phyloP scores from a whole-genome alignment of 1,140 invertebrate genomes.

The Tetramorium alpestre region DNA sequence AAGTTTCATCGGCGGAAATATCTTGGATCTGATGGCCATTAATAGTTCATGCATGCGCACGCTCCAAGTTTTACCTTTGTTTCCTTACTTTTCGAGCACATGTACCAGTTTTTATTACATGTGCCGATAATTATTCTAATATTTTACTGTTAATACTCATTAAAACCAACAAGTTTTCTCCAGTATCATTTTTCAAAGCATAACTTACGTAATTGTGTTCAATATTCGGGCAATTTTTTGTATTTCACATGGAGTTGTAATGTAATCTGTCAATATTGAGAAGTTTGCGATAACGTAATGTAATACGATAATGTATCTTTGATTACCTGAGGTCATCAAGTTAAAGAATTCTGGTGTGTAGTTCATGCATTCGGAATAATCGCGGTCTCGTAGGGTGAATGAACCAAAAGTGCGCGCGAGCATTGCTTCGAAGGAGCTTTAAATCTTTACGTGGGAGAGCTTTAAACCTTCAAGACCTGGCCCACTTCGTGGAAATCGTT shows the following conservation, averaged over 20 bases:
- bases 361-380: neutral
- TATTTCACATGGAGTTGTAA: neutral
- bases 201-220: neutral
- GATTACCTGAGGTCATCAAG: conserved; percentile 10
- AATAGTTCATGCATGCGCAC: no score
- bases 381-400: neutral
- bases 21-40: neutral
- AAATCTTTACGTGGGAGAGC: neutral
- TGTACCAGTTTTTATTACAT: neutral
- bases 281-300: neutral
- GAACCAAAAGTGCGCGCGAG: neutral
- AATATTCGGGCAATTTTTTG: neutral
- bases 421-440: neutral
- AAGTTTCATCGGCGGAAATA: neutral
- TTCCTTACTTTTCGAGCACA: neutral
- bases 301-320: neutral
- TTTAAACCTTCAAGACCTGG: neutral
- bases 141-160: neutral
- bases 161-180: neutral
- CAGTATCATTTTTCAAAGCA: neutral
- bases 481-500: neutral
- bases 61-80: neutral
- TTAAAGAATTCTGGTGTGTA: neutral
- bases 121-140: neutral
- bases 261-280: neutral